phyloP scores from a whole-genome alignment of 2,888 invertebrate genomes.

The Cephonodes hylas region DNA sequence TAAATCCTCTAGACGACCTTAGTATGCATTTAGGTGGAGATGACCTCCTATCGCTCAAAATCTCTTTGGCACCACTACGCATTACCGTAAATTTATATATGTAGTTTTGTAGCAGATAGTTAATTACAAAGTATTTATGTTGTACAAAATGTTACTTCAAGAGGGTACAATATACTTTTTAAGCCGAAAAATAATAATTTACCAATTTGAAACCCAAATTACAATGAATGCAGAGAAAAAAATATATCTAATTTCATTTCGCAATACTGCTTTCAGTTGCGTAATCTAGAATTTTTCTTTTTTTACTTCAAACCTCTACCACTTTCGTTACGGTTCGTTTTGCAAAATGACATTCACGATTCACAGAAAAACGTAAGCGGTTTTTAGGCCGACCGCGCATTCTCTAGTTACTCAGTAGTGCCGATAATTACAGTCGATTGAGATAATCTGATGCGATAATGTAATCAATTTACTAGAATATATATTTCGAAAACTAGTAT shows the following conservation, averaged over 20 bases:
- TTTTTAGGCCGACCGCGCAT: background rate
- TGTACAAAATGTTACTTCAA: background rate
- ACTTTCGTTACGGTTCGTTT: background rate
- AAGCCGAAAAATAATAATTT: background rate
- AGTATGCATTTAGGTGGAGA: too few species aligned
- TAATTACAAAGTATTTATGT: too few species aligned
- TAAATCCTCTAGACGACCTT: too few species aligned
- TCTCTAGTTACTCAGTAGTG: background rate
- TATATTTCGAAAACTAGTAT: background rate
- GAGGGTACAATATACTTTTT: background rate
- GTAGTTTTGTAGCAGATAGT: too few species aligned
- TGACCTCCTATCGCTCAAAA: too few species aligned
- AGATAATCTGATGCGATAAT: background rate
- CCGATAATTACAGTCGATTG: background rate
- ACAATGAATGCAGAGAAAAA: background rate
- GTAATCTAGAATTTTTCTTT: background rate
- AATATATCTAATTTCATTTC: background rate
- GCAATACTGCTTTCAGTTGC: background rate
- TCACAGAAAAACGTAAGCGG: background rate
- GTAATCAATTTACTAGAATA: background rate
- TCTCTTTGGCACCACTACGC: too few species aligned
- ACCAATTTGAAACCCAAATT: background rate
- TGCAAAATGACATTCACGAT: background rate
- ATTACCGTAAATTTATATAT: too few species aligned
- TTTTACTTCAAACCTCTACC: background rate